A percentile compares a stretch with the other conserved stretches of the same genome.
phyloP scores from a whole-genome alignment of 2,113 vertebrate species.

The Cyanoramphus novaezelandiae region DNA sequence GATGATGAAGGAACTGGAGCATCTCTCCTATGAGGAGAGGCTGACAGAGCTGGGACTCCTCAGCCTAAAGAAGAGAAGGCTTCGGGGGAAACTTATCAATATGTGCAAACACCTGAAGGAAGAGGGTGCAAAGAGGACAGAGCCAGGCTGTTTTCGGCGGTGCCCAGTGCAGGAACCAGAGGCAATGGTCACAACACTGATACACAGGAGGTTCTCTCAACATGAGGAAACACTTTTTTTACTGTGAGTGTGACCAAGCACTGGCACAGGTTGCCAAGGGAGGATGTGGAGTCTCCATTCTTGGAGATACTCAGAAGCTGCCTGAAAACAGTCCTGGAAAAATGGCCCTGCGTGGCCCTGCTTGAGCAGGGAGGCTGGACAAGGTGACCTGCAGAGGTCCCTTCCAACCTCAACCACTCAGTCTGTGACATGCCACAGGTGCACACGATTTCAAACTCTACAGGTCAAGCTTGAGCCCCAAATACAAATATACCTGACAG shows the following conservation, averaged over 20 bases:
- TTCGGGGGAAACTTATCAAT: neutral
- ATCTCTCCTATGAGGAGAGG: neutral
- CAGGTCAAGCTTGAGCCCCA: neutral
- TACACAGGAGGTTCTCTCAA: neutral
- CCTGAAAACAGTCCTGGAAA: neutral
- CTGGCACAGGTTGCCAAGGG: neutral
- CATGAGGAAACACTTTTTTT: neutral
- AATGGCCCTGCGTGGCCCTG: neutral
- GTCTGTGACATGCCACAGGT: neutral
- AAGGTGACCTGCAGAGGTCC: neutral
- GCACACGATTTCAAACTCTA: neutral
- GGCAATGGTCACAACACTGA: neutral
- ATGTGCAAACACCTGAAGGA: neutral
- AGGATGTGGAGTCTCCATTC: neutral
- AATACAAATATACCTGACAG: neutral
- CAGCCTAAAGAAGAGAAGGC: neutral
- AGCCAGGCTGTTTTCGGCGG: neutral
- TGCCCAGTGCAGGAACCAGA: neutral
- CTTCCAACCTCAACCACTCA: neutral
- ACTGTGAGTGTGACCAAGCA: neutral
- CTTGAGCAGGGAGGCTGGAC: neutral
- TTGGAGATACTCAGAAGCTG: neutral
- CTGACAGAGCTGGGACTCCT: neutral
- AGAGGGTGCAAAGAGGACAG: neutral
- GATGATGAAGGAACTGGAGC: neutral